Evolutionary conservation across 2,888 invertebrate species (phyloP).

Genomic region (Eudasyphora cyanicolor): DNA sequence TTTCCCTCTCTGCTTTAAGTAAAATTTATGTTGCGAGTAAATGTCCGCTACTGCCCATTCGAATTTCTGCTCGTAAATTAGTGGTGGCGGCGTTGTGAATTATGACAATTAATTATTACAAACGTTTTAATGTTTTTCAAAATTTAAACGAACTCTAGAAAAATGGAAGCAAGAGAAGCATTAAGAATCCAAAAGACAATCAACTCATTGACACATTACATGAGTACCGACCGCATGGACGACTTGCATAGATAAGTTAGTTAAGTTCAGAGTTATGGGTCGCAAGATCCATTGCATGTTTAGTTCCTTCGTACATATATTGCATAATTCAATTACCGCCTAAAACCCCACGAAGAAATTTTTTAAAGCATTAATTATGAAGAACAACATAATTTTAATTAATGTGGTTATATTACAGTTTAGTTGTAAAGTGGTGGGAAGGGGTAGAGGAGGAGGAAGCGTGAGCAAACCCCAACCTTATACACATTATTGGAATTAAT

Average conservation of each 20-base stretch:
- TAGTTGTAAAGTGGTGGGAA: no score
- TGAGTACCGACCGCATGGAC: no score
- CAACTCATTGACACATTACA: background rate
- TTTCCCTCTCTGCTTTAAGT: background rate
- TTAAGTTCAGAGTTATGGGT: background rate
- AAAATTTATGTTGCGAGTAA: constrained; percentile 1
- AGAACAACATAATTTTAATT: background rate
- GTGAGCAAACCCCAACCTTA: background rate
- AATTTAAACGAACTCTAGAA: no score
- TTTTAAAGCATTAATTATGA: background rate
- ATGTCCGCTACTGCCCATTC: background rate
- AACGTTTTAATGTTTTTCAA: background rate
- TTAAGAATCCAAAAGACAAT: background rate
- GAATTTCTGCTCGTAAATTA: constrained; percentile 1
- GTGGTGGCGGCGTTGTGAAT: background rate
- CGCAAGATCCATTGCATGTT: background rate
- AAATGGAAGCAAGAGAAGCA: background rate
- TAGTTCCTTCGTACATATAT: background rate
- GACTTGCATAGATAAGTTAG: background rate
- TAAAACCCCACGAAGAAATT: background rate
- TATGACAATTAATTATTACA: constrained; percentile 32
- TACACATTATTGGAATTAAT: background rate
- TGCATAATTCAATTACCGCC: constrained; percentile 12
- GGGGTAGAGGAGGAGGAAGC: background rate
- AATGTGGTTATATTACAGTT: background rate